Percentiles rank a stretch among this genome's conserved stretches.
Evolutionary conservation across 2,888 invertebrate genomes (phyloP).

Genomic region (Caenorhabditis wallacei): DNA sequence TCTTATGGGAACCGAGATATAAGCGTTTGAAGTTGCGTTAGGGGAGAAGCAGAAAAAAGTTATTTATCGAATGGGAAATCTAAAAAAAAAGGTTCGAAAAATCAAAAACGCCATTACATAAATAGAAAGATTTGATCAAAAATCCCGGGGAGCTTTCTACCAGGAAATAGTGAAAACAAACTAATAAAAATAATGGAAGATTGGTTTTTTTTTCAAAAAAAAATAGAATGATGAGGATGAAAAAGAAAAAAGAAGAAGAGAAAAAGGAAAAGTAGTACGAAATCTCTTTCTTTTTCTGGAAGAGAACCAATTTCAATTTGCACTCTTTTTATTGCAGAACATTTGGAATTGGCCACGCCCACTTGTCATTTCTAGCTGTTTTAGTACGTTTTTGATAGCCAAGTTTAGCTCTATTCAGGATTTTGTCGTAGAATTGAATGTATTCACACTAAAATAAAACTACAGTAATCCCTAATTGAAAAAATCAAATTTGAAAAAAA

Average conservation of each 20-base stretch:
- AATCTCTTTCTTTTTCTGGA: not conserved
- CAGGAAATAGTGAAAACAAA: not conserved
- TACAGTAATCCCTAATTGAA: too few species aligned
- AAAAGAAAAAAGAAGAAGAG: not conserved
- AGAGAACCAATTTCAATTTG: slow-evolving; percentile 1
- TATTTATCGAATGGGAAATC: too few species aligned
- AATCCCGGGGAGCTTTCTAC: not conserved
- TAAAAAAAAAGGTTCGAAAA: too few species aligned
- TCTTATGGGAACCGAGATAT: too few species aligned
- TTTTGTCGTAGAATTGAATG: too few species aligned
- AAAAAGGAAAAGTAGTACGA: not conserved
- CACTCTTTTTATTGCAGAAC: slow-evolving; percentile 15
- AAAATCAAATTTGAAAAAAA: too few species aligned
- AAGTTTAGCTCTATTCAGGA: too few species aligned
- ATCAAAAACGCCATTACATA: slow-evolving; percentile 1
- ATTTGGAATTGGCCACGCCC: slow-evolving; percentile 2
- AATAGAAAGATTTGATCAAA: slow-evolving; percentile 1
- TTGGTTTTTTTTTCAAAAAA: not conserved
- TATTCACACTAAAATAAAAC: too few species aligned
- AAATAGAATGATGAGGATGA: too few species aligned
- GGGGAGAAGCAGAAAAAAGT: too few species aligned
- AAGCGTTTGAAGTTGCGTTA: too few species aligned
- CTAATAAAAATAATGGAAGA: not conserved
- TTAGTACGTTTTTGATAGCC: too few species aligned
- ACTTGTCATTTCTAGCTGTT: not conserved